Conservation (phyloP, 2,113 vertebrate species). For the Petrocephalus zakoni region DNA sequence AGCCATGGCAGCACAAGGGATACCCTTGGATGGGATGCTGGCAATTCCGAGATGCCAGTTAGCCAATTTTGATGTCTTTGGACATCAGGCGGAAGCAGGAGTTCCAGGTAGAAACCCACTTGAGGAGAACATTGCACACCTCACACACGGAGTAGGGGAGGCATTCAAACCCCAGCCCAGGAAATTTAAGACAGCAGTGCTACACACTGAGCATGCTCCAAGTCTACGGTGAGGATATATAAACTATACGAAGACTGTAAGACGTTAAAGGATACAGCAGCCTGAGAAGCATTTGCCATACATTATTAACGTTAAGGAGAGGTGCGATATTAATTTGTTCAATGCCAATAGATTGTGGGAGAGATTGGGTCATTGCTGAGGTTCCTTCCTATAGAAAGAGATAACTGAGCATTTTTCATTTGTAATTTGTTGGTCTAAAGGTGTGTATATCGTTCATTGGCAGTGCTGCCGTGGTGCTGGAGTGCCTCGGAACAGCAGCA, state of each 20-base stretch:
- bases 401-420: background rate
- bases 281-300: background rate
- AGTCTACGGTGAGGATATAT: background rate
- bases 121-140: background rate
- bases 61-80: background rate
- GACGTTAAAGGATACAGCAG: background rate
- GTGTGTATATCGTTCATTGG: background rate
- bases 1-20: background rate
- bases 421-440: background rate
- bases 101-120: background rate
- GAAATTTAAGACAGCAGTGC: background rate
- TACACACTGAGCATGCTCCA: background rate
- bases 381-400: background rate
- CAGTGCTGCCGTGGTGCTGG: background rate
- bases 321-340: background rate
- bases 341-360: background rate
- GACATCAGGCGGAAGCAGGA: background rate
- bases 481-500: background rate
- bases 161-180: background rate
- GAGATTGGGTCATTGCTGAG: background rate
- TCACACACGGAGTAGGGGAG: background rate
- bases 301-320: background rate
- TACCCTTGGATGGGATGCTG: background rate
- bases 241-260: background rate
- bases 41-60: background rate